phyloP scores from a whole-genome alignment of 2,888 invertebrate species.

The Drosophila greeni region DNA sequence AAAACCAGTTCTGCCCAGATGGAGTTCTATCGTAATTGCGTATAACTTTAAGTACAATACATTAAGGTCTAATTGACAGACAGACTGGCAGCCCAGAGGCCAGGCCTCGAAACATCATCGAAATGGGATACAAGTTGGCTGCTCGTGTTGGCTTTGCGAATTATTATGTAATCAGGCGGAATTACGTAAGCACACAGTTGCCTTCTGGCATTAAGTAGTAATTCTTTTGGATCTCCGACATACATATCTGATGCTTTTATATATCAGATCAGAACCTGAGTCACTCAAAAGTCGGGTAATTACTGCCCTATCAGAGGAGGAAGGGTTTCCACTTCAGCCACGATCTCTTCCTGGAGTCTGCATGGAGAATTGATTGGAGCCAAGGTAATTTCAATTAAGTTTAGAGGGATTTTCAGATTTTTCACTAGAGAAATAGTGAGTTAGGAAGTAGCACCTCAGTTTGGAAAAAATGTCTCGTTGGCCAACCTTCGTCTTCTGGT shows the following conservation, averaged over 20 bases:
- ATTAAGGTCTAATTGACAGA: conserved; percentile 73
- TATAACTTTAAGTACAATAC: conserved; percentile 71
- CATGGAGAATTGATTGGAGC: conserved; percentile 30
- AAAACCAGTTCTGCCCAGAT: conserved; percentile 46
- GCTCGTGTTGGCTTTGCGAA: conserved; percentile 33
- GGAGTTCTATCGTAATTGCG: conserved; percentile 69
- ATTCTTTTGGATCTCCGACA: conserved; percentile 23
- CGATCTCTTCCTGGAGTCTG: conserved; percentile 29
- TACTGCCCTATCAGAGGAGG: conserved; percentile 25
- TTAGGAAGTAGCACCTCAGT: no score
- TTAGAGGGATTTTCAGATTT: background rate
- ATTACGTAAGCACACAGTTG: conserved; percentile 62
- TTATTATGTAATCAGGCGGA: conserved; percentile 56
- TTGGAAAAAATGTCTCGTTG: conserved; percentile 7
- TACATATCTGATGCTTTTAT: no score
- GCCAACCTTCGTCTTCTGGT: no score
- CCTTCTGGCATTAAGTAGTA: conserved; percentile 47
- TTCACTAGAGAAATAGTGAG: no score
- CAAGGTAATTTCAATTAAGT: conserved; percentile 6
- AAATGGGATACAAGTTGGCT: conserved; percentile 34
- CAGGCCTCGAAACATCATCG: conserved; percentile 2
- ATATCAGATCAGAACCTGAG: conserved; percentile 17
- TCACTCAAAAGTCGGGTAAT: conserved; percentile 24
- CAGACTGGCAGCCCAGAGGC: conserved; percentile 53
- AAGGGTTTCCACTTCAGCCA: conserved; percentile 4